Percentiles rank a stretch among this genome's conserved stretches.
These are phyloP conservation scores for Megalopta genalis DNA, from an alignment of 1,140 invertebrate species.

Conservation along the genomic window DNA sequence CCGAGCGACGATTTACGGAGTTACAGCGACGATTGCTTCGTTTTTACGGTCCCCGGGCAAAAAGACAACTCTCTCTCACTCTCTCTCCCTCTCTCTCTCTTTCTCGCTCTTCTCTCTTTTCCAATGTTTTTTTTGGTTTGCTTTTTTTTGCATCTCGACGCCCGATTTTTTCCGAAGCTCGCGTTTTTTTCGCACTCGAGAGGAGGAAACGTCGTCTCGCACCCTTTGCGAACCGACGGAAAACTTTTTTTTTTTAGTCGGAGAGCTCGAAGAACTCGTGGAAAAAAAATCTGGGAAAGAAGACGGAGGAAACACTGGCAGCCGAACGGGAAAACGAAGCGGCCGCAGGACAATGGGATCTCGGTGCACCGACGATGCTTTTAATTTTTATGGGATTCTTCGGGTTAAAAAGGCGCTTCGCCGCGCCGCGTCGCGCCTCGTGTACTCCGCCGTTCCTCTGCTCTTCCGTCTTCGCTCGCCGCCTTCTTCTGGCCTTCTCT, in stretches of 20 bases:
- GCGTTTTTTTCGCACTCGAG: constrained; percentile 40
- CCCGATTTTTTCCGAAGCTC: constrained; percentile 47
- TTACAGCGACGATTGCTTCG: constrained; percentile 62
- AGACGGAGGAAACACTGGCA: constrained; percentile 16
- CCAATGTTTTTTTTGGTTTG: constrained; percentile 13
- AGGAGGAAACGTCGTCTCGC: not conserved
- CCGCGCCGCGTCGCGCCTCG: not conserved
- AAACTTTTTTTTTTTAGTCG: not conserved
- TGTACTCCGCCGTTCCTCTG: not conserved
- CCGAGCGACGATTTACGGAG: constrained; percentile 61
- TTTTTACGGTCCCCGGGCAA: constrained; percentile 43
- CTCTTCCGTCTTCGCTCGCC: no score
- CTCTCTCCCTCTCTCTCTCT: no score
- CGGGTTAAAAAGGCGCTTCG: constrained; percentile 39
- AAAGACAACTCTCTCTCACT: constrained; percentile 27
- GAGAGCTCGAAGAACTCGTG: not conserved
- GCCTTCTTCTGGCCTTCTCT: not conserved
- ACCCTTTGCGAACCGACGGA: not conserved
- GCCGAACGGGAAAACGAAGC: constrained; percentile 8
- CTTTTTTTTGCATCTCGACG: constrained; percentile 21
- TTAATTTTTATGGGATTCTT: constrained; percentile 44
- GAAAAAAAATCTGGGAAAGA: constrained; percentile 23
- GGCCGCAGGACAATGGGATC: constrained; percentile 42
- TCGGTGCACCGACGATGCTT: constrained; percentile 39
- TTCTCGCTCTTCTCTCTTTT: not conserved